phyloP scores from a whole-genome alignment of 1,140 invertebrate species.

The Eulimnadia texana region DNA sequence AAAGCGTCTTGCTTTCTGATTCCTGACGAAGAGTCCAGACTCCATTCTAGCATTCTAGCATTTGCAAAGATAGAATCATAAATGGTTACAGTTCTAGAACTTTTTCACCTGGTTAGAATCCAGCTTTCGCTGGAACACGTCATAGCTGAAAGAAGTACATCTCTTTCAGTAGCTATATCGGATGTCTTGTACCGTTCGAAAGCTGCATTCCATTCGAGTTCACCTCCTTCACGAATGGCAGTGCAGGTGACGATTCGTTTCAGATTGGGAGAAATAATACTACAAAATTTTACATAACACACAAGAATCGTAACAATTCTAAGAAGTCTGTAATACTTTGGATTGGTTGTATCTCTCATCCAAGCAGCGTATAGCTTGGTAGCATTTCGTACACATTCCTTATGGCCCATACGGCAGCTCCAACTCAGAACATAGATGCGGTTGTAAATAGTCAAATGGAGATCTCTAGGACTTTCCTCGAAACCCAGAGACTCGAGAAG shows the following conservation, averaged over 20 bases:
- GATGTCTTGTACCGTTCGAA: constrained; percentile 27
- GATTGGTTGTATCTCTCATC: constrained; percentile 28
- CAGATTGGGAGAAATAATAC: constrained; percentile 31
- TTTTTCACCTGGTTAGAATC: constrained; percentile 20
- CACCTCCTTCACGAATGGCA: constrained; percentile 29
- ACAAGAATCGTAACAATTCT: neutral
- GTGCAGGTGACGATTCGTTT: constrained; percentile 31
- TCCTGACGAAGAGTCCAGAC: neutral
- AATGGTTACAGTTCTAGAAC: too few relatives aligned
- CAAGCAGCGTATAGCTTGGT: constrained; percentile 52
- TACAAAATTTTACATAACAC: too few relatives aligned
- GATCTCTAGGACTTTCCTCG: constrained; percentile 41
- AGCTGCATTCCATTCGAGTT: constrained; percentile 32
- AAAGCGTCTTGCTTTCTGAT: constrained; percentile 25
- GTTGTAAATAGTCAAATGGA: constrained; percentile 48
- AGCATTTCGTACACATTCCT: constrained; percentile 50
- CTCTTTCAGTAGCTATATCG: constrained; percentile 25
- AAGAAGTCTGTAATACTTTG: constrained; percentile 7
- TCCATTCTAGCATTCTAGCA: constrained; percentile 17
- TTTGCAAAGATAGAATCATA: too few relatives aligned
- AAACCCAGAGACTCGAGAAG: constrained; percentile 52
- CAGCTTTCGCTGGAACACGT: constrained; percentile 26
- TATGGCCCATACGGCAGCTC: constrained; percentile 51
- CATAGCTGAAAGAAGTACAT: constrained; percentile 26
- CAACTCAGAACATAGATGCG: constrained; percentile 48